A percentile compares a stretch with the other conserved stretches of the same genome.
These are phyloP conservation scores for Bombus terrestris DNA, from an alignment of 1,140 invertebrate species.

Conservation along the genomic window DNA sequence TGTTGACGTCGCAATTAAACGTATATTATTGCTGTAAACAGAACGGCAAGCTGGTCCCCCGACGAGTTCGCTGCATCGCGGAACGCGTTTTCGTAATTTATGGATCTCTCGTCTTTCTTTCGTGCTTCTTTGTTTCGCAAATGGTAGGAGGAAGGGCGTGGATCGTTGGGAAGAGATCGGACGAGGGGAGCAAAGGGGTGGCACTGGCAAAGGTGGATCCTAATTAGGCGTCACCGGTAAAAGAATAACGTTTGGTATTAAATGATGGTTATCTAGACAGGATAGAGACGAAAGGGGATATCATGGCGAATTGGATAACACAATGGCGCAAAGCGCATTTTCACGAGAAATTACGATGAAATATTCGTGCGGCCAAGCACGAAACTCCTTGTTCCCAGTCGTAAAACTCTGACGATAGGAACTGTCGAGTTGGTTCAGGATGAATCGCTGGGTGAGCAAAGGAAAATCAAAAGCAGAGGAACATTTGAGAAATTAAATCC, in stretches of 20 bases:
- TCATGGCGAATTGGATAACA: background rate
- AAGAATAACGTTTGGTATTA: background rate
- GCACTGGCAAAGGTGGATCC: background rate
- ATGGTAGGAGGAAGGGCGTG: too few species aligned
- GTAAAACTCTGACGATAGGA: background rate
- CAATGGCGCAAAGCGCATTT: background rate
- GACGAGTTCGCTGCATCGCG: too few species aligned
- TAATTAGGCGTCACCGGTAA: slow-evolving; percentile 19
- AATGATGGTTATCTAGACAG: background rate
- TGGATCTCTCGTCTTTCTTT: background rate
- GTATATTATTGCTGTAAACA: slow-evolving; percentile 66
- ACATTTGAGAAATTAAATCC: background rate
- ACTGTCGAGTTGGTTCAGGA: background rate
- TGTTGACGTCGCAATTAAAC: slow-evolving; percentile 68
- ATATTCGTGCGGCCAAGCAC: background rate
- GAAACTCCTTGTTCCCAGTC: background rate
- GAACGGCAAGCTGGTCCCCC: background rate
- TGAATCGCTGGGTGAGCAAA: background rate
- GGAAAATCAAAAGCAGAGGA: background rate
- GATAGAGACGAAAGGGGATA: too few species aligned
- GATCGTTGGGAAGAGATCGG: background rate
- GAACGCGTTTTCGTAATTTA: slow-evolving; percentile 20
- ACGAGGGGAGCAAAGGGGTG: too few species aligned
- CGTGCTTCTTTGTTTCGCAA: background rate
- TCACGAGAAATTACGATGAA: slow-evolving; percentile 24